Percentiles rank a stretch among this genome's conserved stretches.
phyloP scores from a whole-genome alignment of 2,113 vertebrate genomes.

The Myanophis thanlyinensis region DNA sequence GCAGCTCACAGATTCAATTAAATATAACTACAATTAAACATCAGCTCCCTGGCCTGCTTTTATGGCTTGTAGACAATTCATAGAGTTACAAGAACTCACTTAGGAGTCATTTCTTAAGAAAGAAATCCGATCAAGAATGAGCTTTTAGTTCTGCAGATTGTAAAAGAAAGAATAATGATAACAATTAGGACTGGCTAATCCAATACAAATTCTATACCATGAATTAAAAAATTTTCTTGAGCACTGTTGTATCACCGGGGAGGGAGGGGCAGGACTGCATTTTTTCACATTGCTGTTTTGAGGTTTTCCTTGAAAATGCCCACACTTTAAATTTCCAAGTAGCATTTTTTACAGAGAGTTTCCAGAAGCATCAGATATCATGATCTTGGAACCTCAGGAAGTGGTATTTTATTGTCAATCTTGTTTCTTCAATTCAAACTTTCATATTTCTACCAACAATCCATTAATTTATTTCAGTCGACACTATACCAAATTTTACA shows the following conservation, averaged over 20 bases:
- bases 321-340: background rate
- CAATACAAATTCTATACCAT: background rate
- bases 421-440: background rate
- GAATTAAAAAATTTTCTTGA: background rate
- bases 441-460: background rate
- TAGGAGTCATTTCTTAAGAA: conserved; percentile 34
- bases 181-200: background rate
- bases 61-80: conserved; percentile 28
- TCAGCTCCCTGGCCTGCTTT: conserved; percentile 23
- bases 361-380: background rate
- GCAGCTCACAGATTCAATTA: conserved; percentile 26
- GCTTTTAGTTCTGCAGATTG: background rate
- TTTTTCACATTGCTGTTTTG: background rate
- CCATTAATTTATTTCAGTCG: background rate
- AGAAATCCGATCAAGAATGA: conserved; percentile 33
- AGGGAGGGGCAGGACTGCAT: background rate
- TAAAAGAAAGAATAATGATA: background rate
- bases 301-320: background rate
- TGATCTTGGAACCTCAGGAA: background rate
- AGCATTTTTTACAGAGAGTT: background rate
- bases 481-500: too few species aligned
- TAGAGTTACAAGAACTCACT: conserved; percentile 36
- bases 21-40: conserved; percentile 11
- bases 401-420: background rate
- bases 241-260: background rate